Conservation (phyloP, 2,797 vertebrate genomes). For the Cheracebus regulus region DNA sequence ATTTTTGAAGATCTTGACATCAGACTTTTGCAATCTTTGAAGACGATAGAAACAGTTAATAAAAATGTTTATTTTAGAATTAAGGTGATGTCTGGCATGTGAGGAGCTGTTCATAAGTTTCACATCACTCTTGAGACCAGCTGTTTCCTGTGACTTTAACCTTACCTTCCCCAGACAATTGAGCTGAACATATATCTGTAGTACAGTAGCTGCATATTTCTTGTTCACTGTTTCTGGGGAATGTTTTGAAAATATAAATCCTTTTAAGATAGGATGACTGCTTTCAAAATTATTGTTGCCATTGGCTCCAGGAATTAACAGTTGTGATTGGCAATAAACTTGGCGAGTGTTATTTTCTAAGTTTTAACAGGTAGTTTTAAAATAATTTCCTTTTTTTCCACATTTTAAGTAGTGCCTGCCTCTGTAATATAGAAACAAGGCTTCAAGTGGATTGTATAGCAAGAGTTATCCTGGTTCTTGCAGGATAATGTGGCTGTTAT, state of each 20-base stretch:
- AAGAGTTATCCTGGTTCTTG: background rate
- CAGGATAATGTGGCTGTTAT: background rate
- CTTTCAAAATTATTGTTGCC: constrained; percentile 30
- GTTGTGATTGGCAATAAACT: background rate
- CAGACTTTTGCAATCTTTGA: background rate
- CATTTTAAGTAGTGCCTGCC: background rate
- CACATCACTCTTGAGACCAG: background rate
- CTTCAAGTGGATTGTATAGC: background rate
- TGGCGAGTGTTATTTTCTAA: constrained; percentile 6
- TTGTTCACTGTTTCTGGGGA: constrained; percentile 39
- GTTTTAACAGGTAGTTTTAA: constrained; percentile 46
- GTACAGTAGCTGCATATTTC: background rate
- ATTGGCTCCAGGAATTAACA: background rate
- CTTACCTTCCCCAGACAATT: constrained; percentile 23
- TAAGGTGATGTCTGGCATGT: constrained; percentile 26
- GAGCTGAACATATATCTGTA: background rate
- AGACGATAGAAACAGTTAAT: background rate
- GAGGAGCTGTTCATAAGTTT: constrained; percentile 14
- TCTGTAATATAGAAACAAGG: background rate
- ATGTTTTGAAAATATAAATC: constrained; percentile 9
- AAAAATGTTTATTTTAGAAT: background rate
- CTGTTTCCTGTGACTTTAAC: constrained; percentile 60
- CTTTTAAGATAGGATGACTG: constrained; percentile 2
- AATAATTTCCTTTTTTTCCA: background rate
- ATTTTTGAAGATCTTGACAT: background rate